phyloP scores from a whole-genome alignment of 2,888 invertebrate genomes.

The Tipula unca region DNA sequence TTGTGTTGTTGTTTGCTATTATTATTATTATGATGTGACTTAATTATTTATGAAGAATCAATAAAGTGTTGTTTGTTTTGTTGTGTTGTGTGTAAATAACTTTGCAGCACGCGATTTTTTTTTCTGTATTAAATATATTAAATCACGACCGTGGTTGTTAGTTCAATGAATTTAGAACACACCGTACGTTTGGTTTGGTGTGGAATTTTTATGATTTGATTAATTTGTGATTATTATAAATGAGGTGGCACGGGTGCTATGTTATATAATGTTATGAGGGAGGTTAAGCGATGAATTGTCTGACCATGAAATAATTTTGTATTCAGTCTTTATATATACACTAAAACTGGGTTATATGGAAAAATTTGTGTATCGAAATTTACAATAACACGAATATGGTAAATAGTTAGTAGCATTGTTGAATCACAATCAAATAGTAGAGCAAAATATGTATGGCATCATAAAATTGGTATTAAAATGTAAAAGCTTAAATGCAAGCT shows the following conservation, averaged over 20 bases:
- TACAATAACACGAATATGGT: not conserved
- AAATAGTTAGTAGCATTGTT: not conserved
- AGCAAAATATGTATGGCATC: not conserved
- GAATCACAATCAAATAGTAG: not conserved
- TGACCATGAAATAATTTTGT: not conserved
- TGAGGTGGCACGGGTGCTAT: not conserved
- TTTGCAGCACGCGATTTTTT: not conserved
- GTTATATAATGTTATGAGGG: too few species aligned
- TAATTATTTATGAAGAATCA: conserved; percentile 14
- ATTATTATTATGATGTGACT: not conserved
- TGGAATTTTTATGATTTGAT: not conserved
- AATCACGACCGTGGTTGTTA: not conserved
- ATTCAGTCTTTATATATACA: not conserved
- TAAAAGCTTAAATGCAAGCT: too few species aligned
- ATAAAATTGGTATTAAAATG: not conserved
- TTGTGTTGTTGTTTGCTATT: not conserved
- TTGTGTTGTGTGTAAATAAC: not conserved
- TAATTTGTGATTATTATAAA: not conserved
- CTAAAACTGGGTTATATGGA: not conserved
- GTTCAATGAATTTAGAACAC: not conserved
- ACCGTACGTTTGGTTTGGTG: not conserved
- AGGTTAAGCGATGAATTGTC: not conserved
- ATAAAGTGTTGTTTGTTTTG: not conserved
- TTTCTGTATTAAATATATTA: not conserved
- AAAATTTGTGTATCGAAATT: not conserved